Evolutionary conservation across 2,797 vertebrate species (phyloP).

Genomic region (Alectoris magna): DNA sequence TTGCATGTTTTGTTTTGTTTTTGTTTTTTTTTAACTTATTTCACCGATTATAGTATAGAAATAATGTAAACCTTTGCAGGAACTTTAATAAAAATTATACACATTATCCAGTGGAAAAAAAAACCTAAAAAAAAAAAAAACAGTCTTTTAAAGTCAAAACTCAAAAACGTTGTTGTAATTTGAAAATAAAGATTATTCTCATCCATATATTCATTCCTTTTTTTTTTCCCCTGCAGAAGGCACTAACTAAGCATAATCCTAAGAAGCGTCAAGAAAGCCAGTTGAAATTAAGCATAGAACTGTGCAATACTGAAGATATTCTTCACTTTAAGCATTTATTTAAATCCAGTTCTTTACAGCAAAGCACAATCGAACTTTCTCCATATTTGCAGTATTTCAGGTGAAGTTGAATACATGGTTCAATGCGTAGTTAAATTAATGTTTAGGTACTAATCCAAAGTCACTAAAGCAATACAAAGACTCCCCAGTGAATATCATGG

Average conservation of each 20-base stretch:
- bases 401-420: neutral
- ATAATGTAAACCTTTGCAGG: no score
- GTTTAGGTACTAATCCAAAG: conserved; percentile 32
- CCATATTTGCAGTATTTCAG: neutral
- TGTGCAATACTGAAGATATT: neutral
- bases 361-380: conserved; percentile 8
- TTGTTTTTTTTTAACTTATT: no score
- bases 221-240: neutral
- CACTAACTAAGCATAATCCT: neutral
- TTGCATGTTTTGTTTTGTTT: no score
- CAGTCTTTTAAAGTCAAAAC: no score
- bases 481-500: neutral
- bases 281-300: neutral
- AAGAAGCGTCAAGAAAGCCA: neutral
- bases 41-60: no score
- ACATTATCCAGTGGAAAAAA: no score
- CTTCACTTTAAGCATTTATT: neutral
- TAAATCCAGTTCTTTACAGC: conserved; percentile 9
- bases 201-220: neutral
- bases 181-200: neutral
- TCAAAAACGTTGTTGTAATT: no score
- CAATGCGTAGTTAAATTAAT: conserved; percentile 28
- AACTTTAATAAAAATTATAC: no score
- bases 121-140: no score
- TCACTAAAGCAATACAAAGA: conserved; percentile 36